A percentile compares a stretch with the other conserved stretches of the same genome.
phyloP scores from a whole-genome alignment of 2,888 invertebrate species.

The Nebria brevicollis region DNA sequence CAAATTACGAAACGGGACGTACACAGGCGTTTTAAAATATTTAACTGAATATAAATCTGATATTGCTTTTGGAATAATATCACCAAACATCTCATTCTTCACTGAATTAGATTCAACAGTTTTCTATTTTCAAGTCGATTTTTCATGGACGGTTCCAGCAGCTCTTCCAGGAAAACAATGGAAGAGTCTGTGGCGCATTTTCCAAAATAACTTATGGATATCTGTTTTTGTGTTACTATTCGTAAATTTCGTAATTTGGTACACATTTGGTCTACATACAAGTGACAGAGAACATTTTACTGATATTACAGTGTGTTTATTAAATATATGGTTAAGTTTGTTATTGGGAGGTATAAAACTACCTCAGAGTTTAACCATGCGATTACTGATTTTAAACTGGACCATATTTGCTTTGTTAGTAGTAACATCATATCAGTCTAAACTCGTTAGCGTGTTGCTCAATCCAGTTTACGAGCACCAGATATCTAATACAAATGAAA shows the following conservation, averaged over 20 bases:
- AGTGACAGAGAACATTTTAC: slow-evolving; percentile 9
- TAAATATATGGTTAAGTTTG: slow-evolving; percentile 14
- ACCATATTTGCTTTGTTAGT: slow-evolving; percentile 25
- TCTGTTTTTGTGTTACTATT: background rate
- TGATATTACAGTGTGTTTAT: slow-evolving; percentile 3
- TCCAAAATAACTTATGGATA: slow-evolving; percentile 19
- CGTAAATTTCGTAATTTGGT: background rate
- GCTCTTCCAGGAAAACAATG: slow-evolving; percentile 27
- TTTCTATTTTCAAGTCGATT: slow-evolving; percentile 31
- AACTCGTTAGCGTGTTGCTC: slow-evolving; percentile 28
- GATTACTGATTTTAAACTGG: slow-evolving; percentile 26
- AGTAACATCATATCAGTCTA: slow-evolving; percentile 27
- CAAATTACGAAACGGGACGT: slow-evolving; percentile 27
- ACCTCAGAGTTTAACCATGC: slow-evolving; percentile 23
- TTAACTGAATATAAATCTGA: slow-evolving; percentile 22
- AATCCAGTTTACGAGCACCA: slow-evolving; percentile 25
- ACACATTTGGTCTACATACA: slow-evolving; percentile 19
- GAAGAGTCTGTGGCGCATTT: slow-evolving; percentile 23
- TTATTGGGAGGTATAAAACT: slow-evolving; percentile 19
- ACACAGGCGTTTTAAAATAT: slow-evolving; percentile 32
- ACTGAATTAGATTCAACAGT: slow-evolving; percentile 27
- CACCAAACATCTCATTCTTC: slow-evolving; percentile 28
- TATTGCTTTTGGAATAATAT: slow-evolving; percentile 24
- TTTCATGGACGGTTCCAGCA: slow-evolving; percentile 36
- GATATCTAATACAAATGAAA: slow-evolving; percentile 30